These are phyloP conservation scores for Mohoua ochrocephala DNA, from an alignment of 2,113 vertebrate genomes.

Conservation along the genomic window DNA sequence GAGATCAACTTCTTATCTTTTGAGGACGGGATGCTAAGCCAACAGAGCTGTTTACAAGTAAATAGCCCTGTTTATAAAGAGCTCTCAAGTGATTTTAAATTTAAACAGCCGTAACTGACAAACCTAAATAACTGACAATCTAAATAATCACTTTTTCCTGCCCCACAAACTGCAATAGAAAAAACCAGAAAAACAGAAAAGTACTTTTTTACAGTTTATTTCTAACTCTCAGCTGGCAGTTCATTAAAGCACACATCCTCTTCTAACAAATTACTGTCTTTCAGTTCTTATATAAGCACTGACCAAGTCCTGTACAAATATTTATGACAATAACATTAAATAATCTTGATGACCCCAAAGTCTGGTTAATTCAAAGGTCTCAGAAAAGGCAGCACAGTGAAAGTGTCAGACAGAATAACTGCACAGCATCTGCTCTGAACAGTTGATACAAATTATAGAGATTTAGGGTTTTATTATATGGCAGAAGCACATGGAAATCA, in stretches of 20 bases:
- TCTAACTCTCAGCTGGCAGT: constrained; percentile 29
- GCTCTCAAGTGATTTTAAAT: not conserved
- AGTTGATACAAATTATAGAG: not conserved
- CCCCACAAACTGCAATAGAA: not conserved
- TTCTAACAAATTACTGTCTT: constrained; percentile 30
- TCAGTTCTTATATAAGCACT: constrained; percentile 30
- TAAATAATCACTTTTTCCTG: not conserved
- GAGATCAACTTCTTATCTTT: constrained; percentile 9
- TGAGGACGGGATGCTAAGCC: not conserved
- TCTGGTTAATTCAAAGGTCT: constrained; percentile 32
- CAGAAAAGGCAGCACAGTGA: not conserved
- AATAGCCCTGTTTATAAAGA: not conserved
- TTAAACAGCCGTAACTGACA: not conserved
- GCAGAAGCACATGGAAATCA: not conserved
- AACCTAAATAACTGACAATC: constrained; percentile 9
- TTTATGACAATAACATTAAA: constrained; percentile 56
- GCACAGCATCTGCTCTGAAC: not conserved
- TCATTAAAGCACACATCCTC: constrained; percentile 44
- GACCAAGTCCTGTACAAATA: constrained; percentile 35
- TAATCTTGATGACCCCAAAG: constrained; percentile 41
- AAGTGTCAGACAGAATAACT: not conserved
- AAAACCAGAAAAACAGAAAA: not conserved
- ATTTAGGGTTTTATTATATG: not conserved
- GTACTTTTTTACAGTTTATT: constrained; percentile 8
- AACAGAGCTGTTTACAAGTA: constrained; percentile 10